These are phyloP conservation scores for Proterorhinus semilunaris DNA, from an alignment of 2,113 vertebrate genomes.

Conservation along the genomic window DNA sequence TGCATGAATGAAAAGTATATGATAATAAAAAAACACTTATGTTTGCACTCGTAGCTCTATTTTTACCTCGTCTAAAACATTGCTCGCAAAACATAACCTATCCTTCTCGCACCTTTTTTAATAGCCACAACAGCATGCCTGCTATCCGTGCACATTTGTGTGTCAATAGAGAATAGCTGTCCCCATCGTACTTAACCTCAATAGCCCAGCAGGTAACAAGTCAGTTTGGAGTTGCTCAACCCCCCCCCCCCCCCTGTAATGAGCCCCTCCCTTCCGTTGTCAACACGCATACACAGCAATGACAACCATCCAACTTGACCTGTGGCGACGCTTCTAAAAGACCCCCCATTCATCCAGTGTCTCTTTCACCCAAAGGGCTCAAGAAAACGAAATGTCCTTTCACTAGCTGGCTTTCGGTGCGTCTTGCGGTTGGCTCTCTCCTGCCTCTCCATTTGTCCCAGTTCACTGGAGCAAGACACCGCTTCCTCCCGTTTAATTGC, in stretches of 20 bases:
- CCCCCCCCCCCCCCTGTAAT: constrained; percentile 38
- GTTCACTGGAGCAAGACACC: constrained; percentile 65
- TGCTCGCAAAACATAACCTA: constrained; percentile 25
- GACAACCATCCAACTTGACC: constrained; percentile 31
- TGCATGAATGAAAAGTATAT: too few relatives aligned
- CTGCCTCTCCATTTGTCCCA: constrained; percentile 54
- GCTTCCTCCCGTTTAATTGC: constrained; percentile 75
- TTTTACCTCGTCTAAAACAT: background rate
- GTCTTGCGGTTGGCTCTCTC: constrained; percentile 36
- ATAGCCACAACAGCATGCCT: constrained; percentile 23
- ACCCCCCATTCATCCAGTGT: constrained; percentile 17
- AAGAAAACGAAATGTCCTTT: constrained; percentile 31
- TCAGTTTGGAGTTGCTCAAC: constrained; percentile 29
- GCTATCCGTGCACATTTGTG: constrained; percentile 43
- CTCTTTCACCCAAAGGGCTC: constrained; percentile 19
- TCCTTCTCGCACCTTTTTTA: constrained; percentile 38
- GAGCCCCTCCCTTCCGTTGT: constrained; percentile 33
- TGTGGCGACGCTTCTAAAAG: constrained; percentile 33
- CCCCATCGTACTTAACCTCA: constrained; percentile 24
- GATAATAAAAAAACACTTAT: too few relatives aligned
- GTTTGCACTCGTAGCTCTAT: background rate
- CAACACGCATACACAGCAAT: constrained; percentile 14
- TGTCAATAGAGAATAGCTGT: constrained; percentile 56
- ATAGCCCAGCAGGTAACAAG: constrained; percentile 51
- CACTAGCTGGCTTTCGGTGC: constrained; percentile 17